Conservation (phyloP, 2,797 vertebrate genomes). For the Bradypodion pumilum region DNA sequence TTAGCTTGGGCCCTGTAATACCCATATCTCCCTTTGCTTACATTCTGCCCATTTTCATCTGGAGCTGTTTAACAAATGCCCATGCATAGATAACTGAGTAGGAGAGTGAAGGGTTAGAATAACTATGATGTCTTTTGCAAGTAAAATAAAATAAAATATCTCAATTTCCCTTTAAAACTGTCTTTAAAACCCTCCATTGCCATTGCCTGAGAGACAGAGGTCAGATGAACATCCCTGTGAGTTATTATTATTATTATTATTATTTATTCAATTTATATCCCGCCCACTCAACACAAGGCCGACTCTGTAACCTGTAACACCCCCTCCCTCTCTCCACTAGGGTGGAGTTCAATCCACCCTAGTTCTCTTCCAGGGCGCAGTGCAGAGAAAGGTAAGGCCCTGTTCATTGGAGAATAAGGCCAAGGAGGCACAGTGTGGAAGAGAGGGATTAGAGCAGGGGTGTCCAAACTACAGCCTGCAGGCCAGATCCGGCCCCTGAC, state of each 20-base stretch:
- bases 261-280: no score
- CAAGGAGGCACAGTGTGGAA: background rate
- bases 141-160: background rate
- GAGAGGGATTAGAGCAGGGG: no score
- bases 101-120: no score
- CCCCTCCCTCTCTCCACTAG: no score
- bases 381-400: background rate
- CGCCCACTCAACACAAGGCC: no score
- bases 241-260: no score
- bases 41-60: background rate
- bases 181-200: background rate
- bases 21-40: background rate
- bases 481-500: no score
- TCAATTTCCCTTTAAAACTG: background rate
- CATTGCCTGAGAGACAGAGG: background rate
- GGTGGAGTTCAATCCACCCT: background rate
- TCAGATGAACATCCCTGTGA: background rate
- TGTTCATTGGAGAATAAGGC: background rate
- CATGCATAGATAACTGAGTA: background rate
- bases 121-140: background rate
- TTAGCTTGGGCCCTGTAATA: background rate
- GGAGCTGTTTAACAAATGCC: background rate
- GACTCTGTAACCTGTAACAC: no score
- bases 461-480: no score
- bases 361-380: background rate